A percentile compares a stretch with the other conserved stretches of the same genome.
phyloP scores from a whole-genome alignment of 2,797 vertebrate genomes.

The Oreochromis mossambicus region DNA sequence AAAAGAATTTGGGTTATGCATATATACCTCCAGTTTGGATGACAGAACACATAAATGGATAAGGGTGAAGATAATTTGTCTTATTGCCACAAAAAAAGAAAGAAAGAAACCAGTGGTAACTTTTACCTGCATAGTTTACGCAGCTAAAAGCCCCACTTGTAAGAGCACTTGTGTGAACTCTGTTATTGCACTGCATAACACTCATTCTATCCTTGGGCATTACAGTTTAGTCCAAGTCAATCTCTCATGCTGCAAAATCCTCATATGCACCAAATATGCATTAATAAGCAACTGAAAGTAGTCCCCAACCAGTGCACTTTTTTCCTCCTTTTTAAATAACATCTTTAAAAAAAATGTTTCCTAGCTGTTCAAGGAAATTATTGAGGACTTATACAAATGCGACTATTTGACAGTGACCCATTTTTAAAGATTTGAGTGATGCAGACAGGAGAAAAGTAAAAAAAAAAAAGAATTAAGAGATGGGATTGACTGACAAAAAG shows the following conservation, averaged over 20 bases:
- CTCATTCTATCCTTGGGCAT: background rate
- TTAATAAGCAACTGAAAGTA: background rate
- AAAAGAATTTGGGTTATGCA: background rate
- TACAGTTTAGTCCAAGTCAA: background rate
- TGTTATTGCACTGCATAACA: background rate
- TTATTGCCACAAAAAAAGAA: background rate
- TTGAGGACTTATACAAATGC: background rate
- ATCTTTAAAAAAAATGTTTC: background rate
- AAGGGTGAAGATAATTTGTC: background rate
- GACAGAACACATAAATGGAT: background rate
- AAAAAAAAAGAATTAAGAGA: background rate
- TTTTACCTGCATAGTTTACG: background rate
- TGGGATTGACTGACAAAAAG: background rate
- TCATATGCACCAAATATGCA: background rate
- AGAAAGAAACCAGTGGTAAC: background rate
- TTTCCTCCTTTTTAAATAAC: background rate
- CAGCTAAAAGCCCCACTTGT: background rate
- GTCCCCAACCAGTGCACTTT: background rate
- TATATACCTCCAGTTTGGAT: background rate
- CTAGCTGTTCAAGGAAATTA: background rate
- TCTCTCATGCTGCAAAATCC: background rate
- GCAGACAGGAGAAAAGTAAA: background rate
- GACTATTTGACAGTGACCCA: background rate
- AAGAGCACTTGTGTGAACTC: background rate
- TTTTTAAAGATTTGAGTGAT: background rate